These are phyloP conservation scores for Heliconius cydno DNA, from an alignment of 2,888 invertebrate genomes.

Conservation along the genomic window DNA sequence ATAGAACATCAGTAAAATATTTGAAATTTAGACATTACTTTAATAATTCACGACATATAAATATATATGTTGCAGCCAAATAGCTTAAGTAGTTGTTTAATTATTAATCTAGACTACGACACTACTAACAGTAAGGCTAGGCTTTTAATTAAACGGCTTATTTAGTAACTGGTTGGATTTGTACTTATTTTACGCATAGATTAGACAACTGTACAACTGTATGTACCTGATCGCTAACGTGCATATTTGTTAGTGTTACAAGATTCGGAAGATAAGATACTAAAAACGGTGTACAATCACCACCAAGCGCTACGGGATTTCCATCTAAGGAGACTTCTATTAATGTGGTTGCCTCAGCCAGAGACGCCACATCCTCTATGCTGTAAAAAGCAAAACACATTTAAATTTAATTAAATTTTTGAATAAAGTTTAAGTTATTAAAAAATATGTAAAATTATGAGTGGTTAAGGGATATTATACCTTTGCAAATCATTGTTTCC, in stretches of 20 bases:
- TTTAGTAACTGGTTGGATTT: background rate
- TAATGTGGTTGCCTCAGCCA: slow-evolving; percentile 90
- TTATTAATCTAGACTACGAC: background rate
- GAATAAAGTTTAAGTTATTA: too few relatives aligned
- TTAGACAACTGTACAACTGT: background rate
- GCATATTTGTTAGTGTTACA: slow-evolving; percentile 89
- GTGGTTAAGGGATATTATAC: slow-evolving; percentile 51
- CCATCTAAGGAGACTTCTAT: slow-evolving; percentile 94
- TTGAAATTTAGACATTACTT: too few relatives aligned
- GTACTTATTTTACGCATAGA: slow-evolving; percentile 3
- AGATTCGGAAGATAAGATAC: slow-evolving; percentile 91
- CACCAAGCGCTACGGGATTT: slow-evolving; percentile 91
- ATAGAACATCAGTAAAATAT: background rate
- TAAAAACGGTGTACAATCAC: slow-evolving; percentile 91
- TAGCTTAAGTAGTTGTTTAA: background rate
- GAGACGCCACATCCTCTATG: slow-evolving; percentile 93
- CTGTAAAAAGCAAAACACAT: slow-evolving; percentile 63
- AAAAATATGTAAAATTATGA: background rate
- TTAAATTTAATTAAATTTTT: background rate
- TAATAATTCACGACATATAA: background rate
- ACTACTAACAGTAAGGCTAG: background rate
- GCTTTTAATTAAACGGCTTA: background rate
- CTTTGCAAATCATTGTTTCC: slow-evolving; percentile 90
- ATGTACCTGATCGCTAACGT: slow-evolving; percentile 88
- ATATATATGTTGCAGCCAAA: background rate